Percentiles rank a stretch among this genome's conserved stretches.
phyloP scores from a whole-genome alignment of 2,888 invertebrate genomes.

The Leucophenga montana region DNA sequence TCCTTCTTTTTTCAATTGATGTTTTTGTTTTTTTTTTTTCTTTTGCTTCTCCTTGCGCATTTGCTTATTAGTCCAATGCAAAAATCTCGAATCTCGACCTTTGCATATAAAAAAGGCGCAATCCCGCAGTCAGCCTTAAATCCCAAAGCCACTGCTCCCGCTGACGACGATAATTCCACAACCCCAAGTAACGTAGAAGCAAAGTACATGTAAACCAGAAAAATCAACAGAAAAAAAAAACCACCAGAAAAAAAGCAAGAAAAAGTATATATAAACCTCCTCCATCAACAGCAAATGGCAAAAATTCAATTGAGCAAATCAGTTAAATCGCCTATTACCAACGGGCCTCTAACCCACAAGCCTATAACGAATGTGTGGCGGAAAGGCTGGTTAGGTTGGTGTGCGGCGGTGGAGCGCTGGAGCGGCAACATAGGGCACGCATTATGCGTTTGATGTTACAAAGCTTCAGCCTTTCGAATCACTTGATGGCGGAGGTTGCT shows the following conservation, averaged over 20 bases:
- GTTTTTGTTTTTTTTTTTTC: neutral
- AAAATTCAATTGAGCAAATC: conserved; percentile 36
- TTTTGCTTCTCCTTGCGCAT: no score
- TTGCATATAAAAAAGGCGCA: neutral
- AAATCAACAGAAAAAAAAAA: conserved; percentile 1
- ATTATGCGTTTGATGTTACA: neutral
- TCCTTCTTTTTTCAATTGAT: neutral
- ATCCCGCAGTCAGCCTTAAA: neutral
- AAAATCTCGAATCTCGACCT: conserved; percentile 1
- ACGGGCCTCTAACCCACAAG: neutral
- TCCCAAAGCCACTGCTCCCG: neutral
- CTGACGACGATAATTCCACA: neutral
- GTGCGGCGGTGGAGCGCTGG: neutral
- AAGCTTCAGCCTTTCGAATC: no score
- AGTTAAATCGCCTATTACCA: conserved; percentile 29
- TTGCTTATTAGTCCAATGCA: conserved; percentile 10
- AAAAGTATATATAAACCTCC: conserved; percentile 12
- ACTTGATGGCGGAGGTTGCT: no score
- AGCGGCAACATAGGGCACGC: neutral
- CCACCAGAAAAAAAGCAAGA: neutral
- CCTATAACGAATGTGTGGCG: neutral
- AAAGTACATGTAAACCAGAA: neutral
- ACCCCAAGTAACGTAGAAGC: neutral
- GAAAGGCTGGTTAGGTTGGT: neutral
- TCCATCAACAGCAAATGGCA: conserved; percentile 28